Percentiles rank a stretch among this genome's conserved stretches.
Evolutionary conservation across 2,113 vertebrate species (phyloP).

Genomic region (Rostratula benghalensis): DNA sequence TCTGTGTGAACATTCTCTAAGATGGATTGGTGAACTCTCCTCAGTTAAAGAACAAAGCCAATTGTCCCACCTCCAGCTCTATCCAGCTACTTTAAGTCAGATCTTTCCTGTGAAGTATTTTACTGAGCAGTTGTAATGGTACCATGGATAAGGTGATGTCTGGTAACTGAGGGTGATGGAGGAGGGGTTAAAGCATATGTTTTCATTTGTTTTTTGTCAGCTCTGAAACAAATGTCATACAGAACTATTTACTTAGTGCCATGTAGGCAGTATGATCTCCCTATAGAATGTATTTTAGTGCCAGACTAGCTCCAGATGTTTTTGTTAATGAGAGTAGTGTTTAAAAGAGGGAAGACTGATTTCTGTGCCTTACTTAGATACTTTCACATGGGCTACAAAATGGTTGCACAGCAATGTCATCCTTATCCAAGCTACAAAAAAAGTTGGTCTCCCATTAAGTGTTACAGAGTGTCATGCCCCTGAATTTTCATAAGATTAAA

Average conservation of each 20-base stretch:
- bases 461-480: neutral
- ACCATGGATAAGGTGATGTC: neutral
- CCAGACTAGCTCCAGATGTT: constrained; percentile 55
- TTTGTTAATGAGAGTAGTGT: constrained; percentile 6
- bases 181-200: neutral
- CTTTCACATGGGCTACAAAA: constrained; percentile 19
- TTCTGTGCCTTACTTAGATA: neutral
- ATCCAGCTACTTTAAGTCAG: neutral
- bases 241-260: neutral
- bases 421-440: constrained; percentile 27
- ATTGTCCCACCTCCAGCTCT: neutral
- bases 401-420: neutral
- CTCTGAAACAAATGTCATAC: neutral
- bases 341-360: neutral
- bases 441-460: neutral
- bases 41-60: neutral
- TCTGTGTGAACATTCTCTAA: neutral
- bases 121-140: neutral
- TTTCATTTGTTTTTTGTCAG: neutral
- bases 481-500: neutral
- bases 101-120: neutral
- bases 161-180: neutral
- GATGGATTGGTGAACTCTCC: neutral
- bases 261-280: neutral
- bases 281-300: neutral